phyloP scores from a whole-genome alignment of 2,113 vertebrate genomes.

The Hippoglossus stenolepis region DNA sequence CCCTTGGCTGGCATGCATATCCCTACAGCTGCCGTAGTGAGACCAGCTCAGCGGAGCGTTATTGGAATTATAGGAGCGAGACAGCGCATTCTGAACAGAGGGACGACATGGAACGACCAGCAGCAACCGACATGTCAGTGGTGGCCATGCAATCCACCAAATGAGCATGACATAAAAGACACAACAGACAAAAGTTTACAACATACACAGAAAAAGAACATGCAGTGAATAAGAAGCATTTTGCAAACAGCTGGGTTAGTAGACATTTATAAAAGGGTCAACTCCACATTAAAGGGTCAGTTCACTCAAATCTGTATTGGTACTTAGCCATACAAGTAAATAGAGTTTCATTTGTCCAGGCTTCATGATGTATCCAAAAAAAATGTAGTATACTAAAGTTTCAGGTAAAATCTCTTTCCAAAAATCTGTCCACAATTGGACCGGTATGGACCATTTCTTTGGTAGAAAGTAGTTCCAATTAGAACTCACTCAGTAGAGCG shows the following conservation, averaged over 20 bases:
- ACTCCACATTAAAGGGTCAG: not conserved
- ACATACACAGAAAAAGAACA: slow-evolving; percentile 43
- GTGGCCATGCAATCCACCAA: slow-evolving; percentile 61
- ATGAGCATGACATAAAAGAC: slow-evolving; percentile 49
- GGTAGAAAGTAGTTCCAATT: no score
- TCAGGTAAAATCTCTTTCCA: no score
- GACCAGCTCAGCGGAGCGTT: slow-evolving; percentile 90
- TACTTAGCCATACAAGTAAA: not conserved
- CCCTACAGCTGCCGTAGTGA: slow-evolving; percentile 95
- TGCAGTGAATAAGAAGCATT: slow-evolving; percentile 35
- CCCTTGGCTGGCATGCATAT: slow-evolving; percentile 95
- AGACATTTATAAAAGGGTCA: not conserved
- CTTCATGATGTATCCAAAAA: no score
- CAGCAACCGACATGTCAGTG: slow-evolving; percentile 42
- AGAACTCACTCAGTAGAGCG: no score
- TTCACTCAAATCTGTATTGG: not conserved
- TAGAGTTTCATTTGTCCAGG: no score
- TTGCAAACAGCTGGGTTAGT: slow-evolving; percentile 55
- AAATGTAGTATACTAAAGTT: no score
- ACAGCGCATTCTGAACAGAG: slow-evolving; percentile 95
- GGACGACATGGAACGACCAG: slow-evolving; percentile 58
- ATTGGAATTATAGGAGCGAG: slow-evolving; percentile 97
- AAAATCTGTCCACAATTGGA: no score
- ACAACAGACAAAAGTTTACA: slow-evolving; percentile 42
- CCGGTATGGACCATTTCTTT: no score